These are phyloP conservation scores for Yponomeuta malinellus DNA, from an alignment of 2,888 invertebrate species.

Conservation along the genomic window DNA sequence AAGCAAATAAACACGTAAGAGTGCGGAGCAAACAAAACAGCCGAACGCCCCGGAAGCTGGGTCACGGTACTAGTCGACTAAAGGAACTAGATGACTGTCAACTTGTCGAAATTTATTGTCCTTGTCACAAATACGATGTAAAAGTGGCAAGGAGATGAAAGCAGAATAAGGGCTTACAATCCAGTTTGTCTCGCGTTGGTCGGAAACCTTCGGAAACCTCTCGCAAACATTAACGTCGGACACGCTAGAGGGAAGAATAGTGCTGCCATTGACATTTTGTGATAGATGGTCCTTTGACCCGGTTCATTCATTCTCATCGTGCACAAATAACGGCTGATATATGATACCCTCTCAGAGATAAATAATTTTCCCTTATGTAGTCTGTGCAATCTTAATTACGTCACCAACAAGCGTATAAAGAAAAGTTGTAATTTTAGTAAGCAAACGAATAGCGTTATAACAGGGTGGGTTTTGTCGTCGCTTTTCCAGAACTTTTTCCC, in stretches of 20 bases:
- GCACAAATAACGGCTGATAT: neutral
- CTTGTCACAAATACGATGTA: too few species aligned
- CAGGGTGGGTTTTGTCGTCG: neutral
- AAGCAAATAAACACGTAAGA: constrained; percentile 40
- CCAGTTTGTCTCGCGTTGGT: too few species aligned
- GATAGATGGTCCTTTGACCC: constrained; percentile 30
- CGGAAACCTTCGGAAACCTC: constrained; percentile 36
- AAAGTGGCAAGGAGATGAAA: too few species aligned
- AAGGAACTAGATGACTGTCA: too few species aligned
- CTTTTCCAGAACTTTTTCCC: neutral
- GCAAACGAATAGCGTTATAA: neutral
- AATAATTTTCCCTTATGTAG: neutral
- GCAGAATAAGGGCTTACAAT: too few species aligned
- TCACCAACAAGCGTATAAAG: neutral
- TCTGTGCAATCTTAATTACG: neutral
- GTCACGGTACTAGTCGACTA: neutral
- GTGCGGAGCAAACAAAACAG: constrained; percentile 15
- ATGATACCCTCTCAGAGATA: neutral
- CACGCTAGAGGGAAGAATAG: constrained; percentile 35
- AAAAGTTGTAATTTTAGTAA: neutral
- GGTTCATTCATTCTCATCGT: constrained; percentile 21
- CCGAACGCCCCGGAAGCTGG: neutral
- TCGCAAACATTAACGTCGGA: constrained; percentile 41
- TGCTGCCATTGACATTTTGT: constrained; percentile 30
- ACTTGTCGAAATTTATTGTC: too few species aligned